phyloP scores from a whole-genome alignment of 2,888 invertebrate genomes.

The Netelia inedita region DNA sequence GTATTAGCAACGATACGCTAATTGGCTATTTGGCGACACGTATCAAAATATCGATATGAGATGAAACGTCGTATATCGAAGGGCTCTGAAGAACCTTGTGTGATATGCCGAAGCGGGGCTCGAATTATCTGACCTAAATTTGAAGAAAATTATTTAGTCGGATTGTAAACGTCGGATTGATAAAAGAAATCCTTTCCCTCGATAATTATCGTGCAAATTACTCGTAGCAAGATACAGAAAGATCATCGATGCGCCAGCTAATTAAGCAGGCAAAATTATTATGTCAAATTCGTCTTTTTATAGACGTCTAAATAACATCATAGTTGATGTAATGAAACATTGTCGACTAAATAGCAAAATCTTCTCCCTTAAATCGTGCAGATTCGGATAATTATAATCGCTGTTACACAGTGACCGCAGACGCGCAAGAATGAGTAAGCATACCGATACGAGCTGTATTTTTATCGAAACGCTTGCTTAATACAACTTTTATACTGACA shows the following conservation, averaged over 20 bases:
- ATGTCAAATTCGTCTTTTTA: conserved; percentile 37
- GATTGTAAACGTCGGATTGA: conserved; percentile 3
- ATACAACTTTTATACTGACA: conserved; percentile 69
- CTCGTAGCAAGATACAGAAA: conserved; percentile 26
- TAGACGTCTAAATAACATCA: conserved; percentile 35
- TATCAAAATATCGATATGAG: neutral
- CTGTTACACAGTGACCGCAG: conserved; percentile 29
- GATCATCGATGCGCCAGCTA: conserved; percentile 23
- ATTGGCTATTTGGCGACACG: conserved; percentile 2
- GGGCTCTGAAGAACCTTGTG: conserved; percentile 22
- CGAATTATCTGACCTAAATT: conserved; percentile 26
- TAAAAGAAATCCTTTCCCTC: conserved; percentile 4
- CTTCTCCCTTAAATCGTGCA: conserved; percentile 39
- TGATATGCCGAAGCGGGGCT: conserved; percentile 30
- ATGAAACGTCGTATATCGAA: neutral
- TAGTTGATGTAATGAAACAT: conserved; percentile 33
- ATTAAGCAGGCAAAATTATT: conserved; percentile 48
- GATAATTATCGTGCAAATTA: neutral
- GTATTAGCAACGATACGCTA: neutral
- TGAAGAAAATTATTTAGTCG: conserved; percentile 8
- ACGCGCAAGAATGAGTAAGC: conserved; percentile 42
- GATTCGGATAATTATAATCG: conserved; percentile 35
- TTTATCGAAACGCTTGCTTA: conserved; percentile 66
- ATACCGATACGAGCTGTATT: conserved; percentile 59
- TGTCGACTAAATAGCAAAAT: conserved; percentile 36